phyloP scores from a whole-genome alignment of 2,888 invertebrate species.

The Phlogophora meticulosa region DNA sequence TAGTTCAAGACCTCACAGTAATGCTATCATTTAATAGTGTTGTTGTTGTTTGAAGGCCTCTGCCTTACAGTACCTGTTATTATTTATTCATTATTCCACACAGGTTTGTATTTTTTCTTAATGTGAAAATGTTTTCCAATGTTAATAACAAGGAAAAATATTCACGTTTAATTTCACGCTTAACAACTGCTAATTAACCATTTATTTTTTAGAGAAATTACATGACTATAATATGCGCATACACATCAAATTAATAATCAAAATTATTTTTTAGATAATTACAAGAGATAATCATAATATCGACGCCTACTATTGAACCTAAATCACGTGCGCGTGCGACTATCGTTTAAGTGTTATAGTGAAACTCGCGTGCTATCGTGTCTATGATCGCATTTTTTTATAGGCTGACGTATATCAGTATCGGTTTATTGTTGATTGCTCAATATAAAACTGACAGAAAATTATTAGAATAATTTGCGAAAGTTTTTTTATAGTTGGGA shows the following conservation, averaged over 20 bases:
- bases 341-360: slow-evolving; percentile 52
- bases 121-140: background rate
- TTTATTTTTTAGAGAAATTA: slow-evolving; percentile 29
- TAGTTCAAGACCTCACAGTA: no score
- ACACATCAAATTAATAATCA: slow-evolving; percentile 2
- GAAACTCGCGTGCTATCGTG: slow-evolving; percentile 68
- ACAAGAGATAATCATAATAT: slow-evolving; percentile 61
- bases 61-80: no score
- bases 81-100: background rate
- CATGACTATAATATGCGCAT: slow-evolving; percentile 25
- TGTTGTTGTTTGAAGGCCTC: no score
- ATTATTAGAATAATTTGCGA: background rate
- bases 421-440: slow-evolving; percentile 20
- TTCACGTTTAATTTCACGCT: slow-evolving; percentile 17
- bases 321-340: slow-evolving; percentile 16
- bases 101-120: background rate
- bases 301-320: slow-evolving; percentile 44
- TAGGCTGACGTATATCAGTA: slow-evolving; percentile 18
- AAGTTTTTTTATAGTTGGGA: background rate
- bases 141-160: slow-evolving; percentile 25
- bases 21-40: no score
- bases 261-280: slow-evolving; percentile 40
- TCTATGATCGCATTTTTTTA: slow-evolving; percentile 19
- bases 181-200: slow-evolving; percentile 21
- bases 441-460: slow-evolving; percentile 9